Base-by-base conservation (phyloP, 2,797 vertebrate genomes). In the Acropternis orthonyx region DNA sequence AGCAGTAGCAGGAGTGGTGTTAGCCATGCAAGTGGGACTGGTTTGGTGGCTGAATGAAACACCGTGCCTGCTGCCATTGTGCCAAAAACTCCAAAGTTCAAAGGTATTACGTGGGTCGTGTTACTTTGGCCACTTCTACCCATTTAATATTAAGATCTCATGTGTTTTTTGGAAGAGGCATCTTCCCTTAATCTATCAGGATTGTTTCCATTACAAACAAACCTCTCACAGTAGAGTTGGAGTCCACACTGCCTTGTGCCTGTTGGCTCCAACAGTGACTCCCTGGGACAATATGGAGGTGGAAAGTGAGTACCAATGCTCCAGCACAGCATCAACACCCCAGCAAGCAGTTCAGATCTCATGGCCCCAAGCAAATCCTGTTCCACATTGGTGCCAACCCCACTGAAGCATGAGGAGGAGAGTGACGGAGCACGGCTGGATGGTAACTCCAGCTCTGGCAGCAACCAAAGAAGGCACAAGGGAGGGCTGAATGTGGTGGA, bases 181-280 rank as follows among this genome's bases (percentile, higher is more conserved):
- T 23, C 39, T 94, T 94, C 37, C 67, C 54, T 63, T 80, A 48
- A 93, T 85, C 78, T 73, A 81, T 46, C 61, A 86, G 75, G 58
- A 58, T 77, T 86, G 28, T 66, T 94, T 97, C 89, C 63, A 86
- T 85, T 88, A 44, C 68, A 94, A 96, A 91, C 73, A 94, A 90
- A 76, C 20, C 18, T 34, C 87, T 79, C 48, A 1, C 12, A 26
- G 62, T 21, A 51, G 81, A 74, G 71, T 48, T 52, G 63, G 34
- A 78, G 71, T 23, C 56, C 3, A 3, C 0, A 1, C 28, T 67
- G 49, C 63, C 46, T 62, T 79, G 39, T 46, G 76, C 52, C 30
- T 82, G 12, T 49, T 75, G 84, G 66, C 56, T 77, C 41, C 4
- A 5, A 39, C 49, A 26, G 39, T 0, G 0, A 52, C 51, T 92